Evolutionary conservation across 1,140 invertebrate genomes (phyloP), one percentile per base, ranked within the genome.

Genomic region (Drosophila watanabei): DNA sequence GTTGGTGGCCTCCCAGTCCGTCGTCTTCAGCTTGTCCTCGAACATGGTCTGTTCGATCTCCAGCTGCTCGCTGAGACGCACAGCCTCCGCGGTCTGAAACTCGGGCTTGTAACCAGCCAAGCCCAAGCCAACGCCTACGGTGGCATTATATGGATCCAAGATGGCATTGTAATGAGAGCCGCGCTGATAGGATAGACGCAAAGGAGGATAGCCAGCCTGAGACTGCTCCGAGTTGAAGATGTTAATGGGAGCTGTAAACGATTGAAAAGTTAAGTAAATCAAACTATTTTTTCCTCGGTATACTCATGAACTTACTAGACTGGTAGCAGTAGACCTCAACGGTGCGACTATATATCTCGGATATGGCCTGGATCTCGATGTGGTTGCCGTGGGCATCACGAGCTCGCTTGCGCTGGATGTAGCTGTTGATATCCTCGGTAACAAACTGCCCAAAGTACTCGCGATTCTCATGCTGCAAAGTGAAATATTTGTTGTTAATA

Each of bases 371-470:
- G 92, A 99, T 97, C 94, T 99, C 98, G 79, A 99, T 96, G 93
- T 99, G 98, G 94, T 99, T 99, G 43, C 98, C 98, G 94, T 98
- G 98, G 49, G 97, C 97, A 93, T 96, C 95, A 72, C 96, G 96
- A 65, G 95, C 94, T 10, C 97, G 94, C 94, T 98, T 98, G 24
- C 98, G 94, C 89, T 95, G 95, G 16, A 99, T 95, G 89, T 99
- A 99, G 24, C 95, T 96, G 56, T 95, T 96, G 93, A 99, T 98
- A 94, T 98, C 97, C 93, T 99, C 98, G 4, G 98, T 98, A 18
- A 99, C 96, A 94, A 98, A 99, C 82, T 98, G 97, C n/a, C 96
- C 97, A 94, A 97, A 99, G 86, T 98, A 98, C 93, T 98, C 98
- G 49, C 95, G 94, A 94, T 99, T 99, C 89, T 97, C 96, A 32